These are phyloP conservation scores for Machimus atricapillus DNA, from an alignment of 2,888 invertebrate species.

Conservation along the genomic window DNA sequence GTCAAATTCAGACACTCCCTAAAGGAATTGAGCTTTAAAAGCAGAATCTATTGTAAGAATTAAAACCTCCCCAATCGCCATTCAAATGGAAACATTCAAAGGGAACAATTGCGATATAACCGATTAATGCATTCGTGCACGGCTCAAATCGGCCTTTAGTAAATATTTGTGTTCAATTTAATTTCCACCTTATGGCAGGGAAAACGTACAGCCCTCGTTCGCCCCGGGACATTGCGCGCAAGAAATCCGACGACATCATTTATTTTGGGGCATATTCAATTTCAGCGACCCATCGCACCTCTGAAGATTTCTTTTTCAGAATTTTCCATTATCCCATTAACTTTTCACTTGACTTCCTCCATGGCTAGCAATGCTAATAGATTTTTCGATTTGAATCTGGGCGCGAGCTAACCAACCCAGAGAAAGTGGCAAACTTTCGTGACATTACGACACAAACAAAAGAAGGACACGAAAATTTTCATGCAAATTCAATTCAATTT, in stretches of 20 bases:
- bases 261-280: not conserved
- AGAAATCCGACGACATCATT: not conserved
- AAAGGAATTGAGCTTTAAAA: not conserved
- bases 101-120: not conserved
- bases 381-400: constrained; percentile 10
- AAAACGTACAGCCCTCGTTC: not conserved
- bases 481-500: constrained; percentile 46
- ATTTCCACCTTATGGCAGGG: not conserved
- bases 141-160: not conserved
- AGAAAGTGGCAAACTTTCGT: not conserved
- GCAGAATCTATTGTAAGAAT: not conserved
- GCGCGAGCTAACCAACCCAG: not conserved
- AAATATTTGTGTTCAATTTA: not conserved
- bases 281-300: not conserved
- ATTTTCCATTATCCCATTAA: constrained; percentile 12
- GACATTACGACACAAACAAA: constrained; percentile 9
- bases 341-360: not conserved
- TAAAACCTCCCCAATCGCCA: not conserved
- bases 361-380: not conserved
- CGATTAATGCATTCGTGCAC: not conserved
- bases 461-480: constrained; percentile 41
- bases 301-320: not conserved
- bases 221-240: not conserved
- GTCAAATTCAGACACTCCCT: not conserved
- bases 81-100: not conserved